Evolutionary conservation across 2,797 vertebrate genomes (phyloP), one percentile per base, ranked within the genome.

Genomic region (Gymnodraco acuticeps): DNA sequence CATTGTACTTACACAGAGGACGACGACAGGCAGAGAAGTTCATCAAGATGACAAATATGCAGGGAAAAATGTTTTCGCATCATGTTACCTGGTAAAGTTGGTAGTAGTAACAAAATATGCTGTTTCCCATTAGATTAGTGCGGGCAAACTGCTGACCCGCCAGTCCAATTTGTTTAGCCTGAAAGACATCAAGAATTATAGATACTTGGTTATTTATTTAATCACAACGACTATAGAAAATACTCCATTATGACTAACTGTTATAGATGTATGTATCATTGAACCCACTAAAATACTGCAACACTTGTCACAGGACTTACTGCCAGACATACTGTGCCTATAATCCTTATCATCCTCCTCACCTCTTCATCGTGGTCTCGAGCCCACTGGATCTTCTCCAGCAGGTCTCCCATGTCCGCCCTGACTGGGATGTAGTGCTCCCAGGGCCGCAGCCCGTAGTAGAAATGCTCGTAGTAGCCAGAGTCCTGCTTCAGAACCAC

Each of bases 401-500:
- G 90, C 47, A 99, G 95, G 88, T 99, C 98, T 13, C 95, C 95
- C 59, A 99, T 95, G 89, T 99, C 97, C 4, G 94, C 96, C 82
- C 94, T 96, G 68, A 99, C 90, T 0, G 98, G 98, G 88, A 99
- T 96, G 87, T 97, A 99, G 81, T 99, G 98, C 75, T 96, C 94
- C 98, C 98, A 99, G 0, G 97, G 96, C 67, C 84, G 92, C 17
- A 99, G 94, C 75, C 97, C 95, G 0, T 95, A 95, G 89, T 99
- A 99, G 89, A 99, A 99, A 87, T 99, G 97, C 78, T 99, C 98
- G 0, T 98, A 99, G 92, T 98, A 99, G 78, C 94, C 90, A n/a
- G 98, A 99, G 54, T 99, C 97, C 87, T 99, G 98, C 91, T 99
- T 99, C 33, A 99, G 86, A 42, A 99, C 97, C 23, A 98, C 95